phyloP scores from a whole-genome alignment of 1,140 invertebrate species.

The Magallana ariakensis region DNA sequence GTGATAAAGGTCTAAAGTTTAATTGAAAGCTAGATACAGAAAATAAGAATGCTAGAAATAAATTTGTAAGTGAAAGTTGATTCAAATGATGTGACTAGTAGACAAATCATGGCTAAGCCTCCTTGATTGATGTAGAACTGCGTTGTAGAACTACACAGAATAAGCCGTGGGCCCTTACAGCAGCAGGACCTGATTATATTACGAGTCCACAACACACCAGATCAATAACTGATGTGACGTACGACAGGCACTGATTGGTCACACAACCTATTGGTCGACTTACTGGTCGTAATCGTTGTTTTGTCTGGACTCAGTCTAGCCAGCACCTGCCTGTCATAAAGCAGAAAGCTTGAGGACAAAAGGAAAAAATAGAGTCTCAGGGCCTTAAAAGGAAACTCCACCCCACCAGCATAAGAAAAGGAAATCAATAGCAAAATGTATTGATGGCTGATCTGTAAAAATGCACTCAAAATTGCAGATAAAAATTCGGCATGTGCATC shows the following conservation, averaged over 20 bases:
- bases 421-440: conserved; percentile 3
- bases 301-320: conserved; percentile 29
- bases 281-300: conserved; percentile 18
- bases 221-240: conserved; percentile 14
- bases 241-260: background rate
- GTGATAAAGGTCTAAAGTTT: too few species aligned
- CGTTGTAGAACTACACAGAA: background rate
- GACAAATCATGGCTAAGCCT: background rate
- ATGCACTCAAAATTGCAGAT: background rate
- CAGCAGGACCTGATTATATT: background rate
- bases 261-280: background rate
- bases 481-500: background rate
- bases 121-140: background rate
- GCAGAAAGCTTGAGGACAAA: background rate
- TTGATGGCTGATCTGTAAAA: conserved; percentile 5
- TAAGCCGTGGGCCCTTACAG: background rate
- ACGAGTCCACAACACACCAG: background rate
- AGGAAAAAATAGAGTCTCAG: background rate
- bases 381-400: background rate
- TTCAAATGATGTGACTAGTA: background rate
- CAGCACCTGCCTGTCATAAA: conserved; percentile 17
- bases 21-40: too few species aligned
- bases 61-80: too few species aligned
- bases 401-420: background rate
- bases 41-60: too few species aligned